A percentile compares a stretch with the other conserved stretches of the same genome.
phyloP scores from a whole-genome alignment of 2,888 invertebrate genomes.

The Eucriotettix oculatus region DNA sequence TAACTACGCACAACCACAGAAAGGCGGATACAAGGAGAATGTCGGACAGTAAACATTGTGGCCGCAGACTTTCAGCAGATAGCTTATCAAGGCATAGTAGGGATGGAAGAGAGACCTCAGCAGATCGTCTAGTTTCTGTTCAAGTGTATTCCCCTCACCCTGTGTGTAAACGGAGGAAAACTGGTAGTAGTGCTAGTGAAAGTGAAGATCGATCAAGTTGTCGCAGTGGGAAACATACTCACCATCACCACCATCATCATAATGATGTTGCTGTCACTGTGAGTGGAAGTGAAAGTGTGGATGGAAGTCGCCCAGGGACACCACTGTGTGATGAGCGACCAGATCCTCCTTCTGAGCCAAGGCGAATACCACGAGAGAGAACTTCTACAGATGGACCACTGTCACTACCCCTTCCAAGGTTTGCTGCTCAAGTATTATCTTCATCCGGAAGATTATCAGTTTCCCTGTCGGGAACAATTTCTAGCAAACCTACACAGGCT shows the following conservation, averaged over 20 bases:
- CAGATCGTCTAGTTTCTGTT: slow-evolving; percentile 7
- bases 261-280: slow-evolving; percentile 22
- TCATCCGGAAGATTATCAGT: slow-evolving; percentile 5
- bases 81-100: slow-evolving; percentile 15
- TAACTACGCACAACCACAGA: slow-evolving; percentile 11
- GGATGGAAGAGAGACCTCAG: slow-evolving; percentile 3
- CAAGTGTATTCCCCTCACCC: slow-evolving; percentile 25
- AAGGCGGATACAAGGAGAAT: slow-evolving; percentile 31
- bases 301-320: slow-evolving; percentile 69
- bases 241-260: slow-evolving; percentile 26
- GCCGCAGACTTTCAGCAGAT: slow-evolving; percentile 35
- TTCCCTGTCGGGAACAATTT: slow-evolving; percentile 1
- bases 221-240: slow-evolving; percentile 17
- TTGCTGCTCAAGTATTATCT: slow-evolving; percentile 52
- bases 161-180: slow-evolving; percentile 37
- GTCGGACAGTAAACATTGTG: slow-evolving; percentile 27
- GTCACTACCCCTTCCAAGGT: slow-evolving; percentile 74
- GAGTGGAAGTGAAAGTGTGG: slow-evolving; percentile 41
- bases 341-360: slow-evolving; percentile 64
- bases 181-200: slow-evolving; percentile 21
- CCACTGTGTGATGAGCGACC: slow-evolving; percentile 69
- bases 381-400: slow-evolving; percentile 49
- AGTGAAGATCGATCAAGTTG: slow-evolving; percentile 13
- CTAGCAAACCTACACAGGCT: slow-evolving; percentile 2
- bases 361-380: slow-evolving; percentile 46